phyloP scores from a whole-genome alignment of 1,140 invertebrate species.

The Neoseiulus cucumeris region DNA sequence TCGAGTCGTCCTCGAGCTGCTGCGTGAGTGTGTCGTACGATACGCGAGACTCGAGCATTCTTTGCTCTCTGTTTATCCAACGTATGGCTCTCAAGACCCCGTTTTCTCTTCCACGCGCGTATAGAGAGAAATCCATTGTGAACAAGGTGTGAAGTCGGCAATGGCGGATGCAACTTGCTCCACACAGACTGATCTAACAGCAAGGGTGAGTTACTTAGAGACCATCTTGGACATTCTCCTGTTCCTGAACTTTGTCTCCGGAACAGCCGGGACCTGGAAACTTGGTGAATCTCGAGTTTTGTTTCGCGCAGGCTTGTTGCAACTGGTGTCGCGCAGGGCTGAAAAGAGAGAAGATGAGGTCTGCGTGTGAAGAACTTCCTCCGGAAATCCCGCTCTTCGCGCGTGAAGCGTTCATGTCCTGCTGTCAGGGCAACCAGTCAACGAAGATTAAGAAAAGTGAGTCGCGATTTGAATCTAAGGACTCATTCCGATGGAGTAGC shows the following conservation, averaged over 20 bases:
- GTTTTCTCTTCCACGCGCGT: neutral
- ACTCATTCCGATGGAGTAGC: too few species aligned
- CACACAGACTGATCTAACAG: neutral
- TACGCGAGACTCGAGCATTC: too few species aligned
- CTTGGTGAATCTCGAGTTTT: too few species aligned
- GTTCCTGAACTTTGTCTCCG: too few species aligned
- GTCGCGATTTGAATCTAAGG: too few species aligned
- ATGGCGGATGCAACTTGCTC: neutral
- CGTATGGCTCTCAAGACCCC: too few species aligned
- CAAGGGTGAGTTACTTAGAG: neutral
- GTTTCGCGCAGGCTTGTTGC: neutral
- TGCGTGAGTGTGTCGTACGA: too few species aligned
- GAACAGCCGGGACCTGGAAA: too few species aligned
- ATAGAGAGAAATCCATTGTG: neutral
- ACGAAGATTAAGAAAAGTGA: neutral
- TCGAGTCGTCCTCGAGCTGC: neutral
- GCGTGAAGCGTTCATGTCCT: neutral
- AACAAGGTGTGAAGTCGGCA: neutral
- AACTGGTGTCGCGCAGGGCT: neutral
- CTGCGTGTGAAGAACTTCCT: neutral
- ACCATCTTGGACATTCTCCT: too few species aligned
- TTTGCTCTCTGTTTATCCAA: neutral
- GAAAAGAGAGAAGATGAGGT: neutral
- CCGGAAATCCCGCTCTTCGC: neutral
- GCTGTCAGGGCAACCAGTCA: neutral